Evolutionary conservation across 30 jellyfish, hydroid and myxozoan species (phyloP).

Genomic region (Hydractinia symbiolongicarpus): DNA sequence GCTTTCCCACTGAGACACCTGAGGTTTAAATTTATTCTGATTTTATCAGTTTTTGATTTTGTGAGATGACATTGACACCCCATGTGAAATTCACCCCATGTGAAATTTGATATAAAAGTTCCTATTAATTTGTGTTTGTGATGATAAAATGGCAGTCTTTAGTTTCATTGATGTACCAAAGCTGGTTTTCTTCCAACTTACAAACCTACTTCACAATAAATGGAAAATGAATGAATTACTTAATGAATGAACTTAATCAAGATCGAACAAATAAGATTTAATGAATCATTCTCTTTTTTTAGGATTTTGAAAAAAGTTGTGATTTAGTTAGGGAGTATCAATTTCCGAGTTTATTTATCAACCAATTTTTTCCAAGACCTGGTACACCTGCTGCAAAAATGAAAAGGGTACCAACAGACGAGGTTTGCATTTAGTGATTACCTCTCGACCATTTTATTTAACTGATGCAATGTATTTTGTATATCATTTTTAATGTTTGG

Average conservation of each 20-base stretch:
- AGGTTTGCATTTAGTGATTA: conserved; percentile 28
- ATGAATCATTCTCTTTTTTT: not conserved
- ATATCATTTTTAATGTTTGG: not conserved
- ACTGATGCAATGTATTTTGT: too few relatives aligned
- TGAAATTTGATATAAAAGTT: too few relatives aligned
- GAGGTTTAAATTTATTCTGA: conserved; percentile 30
- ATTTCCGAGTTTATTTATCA: conserved; percentile 89
- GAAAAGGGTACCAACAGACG: conserved; percentile 73
- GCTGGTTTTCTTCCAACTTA: too few relatives aligned
- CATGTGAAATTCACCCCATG: too few relatives aligned
- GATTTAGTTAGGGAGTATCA: conserved; percentile 63
- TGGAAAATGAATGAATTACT: too few relatives aligned
- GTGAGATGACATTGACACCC: too few relatives aligned
- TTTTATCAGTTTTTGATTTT: too few relatives aligned
- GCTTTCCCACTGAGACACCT: conserved; percentile 93
- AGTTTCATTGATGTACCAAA: too few relatives aligned
- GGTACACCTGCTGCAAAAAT: conserved; percentile 96
- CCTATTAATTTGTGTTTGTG: too few relatives aligned
- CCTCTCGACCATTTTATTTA: too few relatives aligned
- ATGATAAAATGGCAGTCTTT: too few relatives aligned
- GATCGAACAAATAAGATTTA: not conserved
- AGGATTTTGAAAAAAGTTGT: conserved; percentile 79
- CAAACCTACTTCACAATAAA: too few relatives aligned
- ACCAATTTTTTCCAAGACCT: conserved; percentile 97
- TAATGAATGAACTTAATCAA: not conserved